These are phyloP conservation scores for Caenorhabditis uteleia DNA, from an alignment of 2,888 invertebrate genomes.

Conservation along the genomic window DNA sequence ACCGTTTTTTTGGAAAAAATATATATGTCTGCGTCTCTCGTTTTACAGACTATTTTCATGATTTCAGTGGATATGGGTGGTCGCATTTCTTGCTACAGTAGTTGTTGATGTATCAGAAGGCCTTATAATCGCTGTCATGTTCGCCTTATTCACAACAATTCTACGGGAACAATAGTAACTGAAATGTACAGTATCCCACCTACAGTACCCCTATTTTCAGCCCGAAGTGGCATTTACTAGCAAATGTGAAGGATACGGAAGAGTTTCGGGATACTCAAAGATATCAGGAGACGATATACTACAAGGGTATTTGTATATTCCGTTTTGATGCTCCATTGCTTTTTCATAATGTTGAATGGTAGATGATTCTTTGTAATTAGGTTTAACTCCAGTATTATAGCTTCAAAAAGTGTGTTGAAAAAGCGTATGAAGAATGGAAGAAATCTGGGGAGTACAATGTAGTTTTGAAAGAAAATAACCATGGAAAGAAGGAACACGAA, in stretches of 20 bases:
- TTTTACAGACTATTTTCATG: neutral
- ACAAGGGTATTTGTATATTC: slow-evolving; percentile 71
- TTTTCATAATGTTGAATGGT: slow-evolving; percentile 72
- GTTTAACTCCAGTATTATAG: slow-evolving; percentile 1
- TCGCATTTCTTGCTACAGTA: slow-evolving; percentile 67
- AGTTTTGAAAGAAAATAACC: slow-evolving; percentile 24
- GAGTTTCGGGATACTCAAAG: slow-evolving; percentile 62
- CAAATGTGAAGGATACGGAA: slow-evolving; percentile 58
- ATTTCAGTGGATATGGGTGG: slow-evolving; percentile 67
- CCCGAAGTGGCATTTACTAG: slow-evolving; percentile 66
- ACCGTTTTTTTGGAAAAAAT: neutral
- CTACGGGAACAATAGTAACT: slow-evolving; percentile 66
- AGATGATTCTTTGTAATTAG: neutral
- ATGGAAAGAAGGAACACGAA: neutral
- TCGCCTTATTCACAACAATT: slow-evolving; percentile 68
- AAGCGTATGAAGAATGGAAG: slow-evolving; percentile 46
- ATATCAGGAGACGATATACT: slow-evolving; percentile 43
- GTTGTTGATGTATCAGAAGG: slow-evolving; percentile 68
- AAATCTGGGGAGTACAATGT: slow-evolving; percentile 45
- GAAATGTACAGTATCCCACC: neutral
- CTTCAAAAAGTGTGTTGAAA: slow-evolving; percentile 44
- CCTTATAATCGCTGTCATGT: slow-evolving; percentile 63
- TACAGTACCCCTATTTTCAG: slow-evolving; percentile 26
- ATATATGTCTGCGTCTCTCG: neutral
- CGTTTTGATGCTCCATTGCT: slow-evolving; percentile 73